A percentile compares a stretch with the other conserved stretches of the same genome.
These are phyloP conservation scores for Sweltsa coloradensis DNA, from an alignment of 1,140 invertebrate species.

Conservation along the genomic window DNA sequence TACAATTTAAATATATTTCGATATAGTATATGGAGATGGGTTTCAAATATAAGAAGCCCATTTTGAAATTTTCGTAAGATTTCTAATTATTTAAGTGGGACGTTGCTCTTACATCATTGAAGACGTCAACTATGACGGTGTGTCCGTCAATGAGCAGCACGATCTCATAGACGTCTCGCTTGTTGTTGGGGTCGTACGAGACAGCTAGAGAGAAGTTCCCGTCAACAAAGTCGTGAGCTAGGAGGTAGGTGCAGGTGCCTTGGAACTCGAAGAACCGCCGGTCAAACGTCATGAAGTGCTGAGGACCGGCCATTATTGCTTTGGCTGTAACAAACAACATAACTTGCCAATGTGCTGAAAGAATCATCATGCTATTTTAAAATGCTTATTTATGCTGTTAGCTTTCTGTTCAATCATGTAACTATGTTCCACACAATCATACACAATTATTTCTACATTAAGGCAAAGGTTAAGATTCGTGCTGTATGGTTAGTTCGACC, in stretches of 20 bases:
- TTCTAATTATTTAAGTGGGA: not conserved
- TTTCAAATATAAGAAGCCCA: no score
- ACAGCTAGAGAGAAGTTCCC: constrained; percentile 34
- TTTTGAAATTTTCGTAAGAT: no score
- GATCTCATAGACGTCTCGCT: constrained; percentile 21
- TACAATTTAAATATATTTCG: no score
- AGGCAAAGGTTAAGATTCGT: no score
- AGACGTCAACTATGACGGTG: constrained; percentile 27
- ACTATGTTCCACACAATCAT: no score
- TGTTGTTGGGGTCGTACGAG: constrained; percentile 21
- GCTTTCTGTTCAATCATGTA: no score
- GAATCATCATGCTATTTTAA: no score
- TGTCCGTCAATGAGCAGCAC: constrained; percentile 25
- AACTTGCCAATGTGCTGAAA: no score
- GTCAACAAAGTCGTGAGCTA: constrained; percentile 52
- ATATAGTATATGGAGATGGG: no score
- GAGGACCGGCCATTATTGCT: constrained; percentile 51
- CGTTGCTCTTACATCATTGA: constrained; percentile 26
- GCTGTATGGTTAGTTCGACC: no score
- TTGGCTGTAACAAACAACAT: constrained; percentile 36
- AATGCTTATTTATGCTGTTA: no score
- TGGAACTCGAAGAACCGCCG: constrained; percentile 46
- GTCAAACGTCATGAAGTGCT: constrained; percentile 69
- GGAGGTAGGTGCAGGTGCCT: constrained; percentile 52
- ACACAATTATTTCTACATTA: no score